phyloP scores from a whole-genome alignment of 2,113 vertebrate species.

The Dicaeum eximium region DNA sequence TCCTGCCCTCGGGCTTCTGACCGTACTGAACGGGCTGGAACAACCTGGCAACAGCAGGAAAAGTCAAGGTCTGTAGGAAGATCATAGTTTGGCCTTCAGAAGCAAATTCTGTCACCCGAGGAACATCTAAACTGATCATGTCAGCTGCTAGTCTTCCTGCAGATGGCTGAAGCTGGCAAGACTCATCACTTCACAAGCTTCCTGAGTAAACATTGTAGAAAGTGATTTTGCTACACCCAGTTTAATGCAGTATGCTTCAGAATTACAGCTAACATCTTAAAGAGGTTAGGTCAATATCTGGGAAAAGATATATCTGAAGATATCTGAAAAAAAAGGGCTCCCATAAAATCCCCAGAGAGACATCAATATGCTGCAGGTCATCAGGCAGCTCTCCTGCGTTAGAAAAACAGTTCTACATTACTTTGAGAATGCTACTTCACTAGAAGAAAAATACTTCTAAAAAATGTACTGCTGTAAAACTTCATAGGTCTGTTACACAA shows the following conservation, averaged over 20 bases:
- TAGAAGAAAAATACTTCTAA: neutral
- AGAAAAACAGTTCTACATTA: neutral
- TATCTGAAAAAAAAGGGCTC: neutral
- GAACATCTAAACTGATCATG: neutral
- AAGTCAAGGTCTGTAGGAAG: neutral
- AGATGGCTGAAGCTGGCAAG: neutral
- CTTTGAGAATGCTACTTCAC: neutral
- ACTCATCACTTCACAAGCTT: neutral
- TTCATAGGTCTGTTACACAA: neutral
- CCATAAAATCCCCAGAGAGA: neutral
- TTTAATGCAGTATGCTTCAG: neutral
- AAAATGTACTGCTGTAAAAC: neutral
- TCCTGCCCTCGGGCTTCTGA: slow-evolving; percentile 88
- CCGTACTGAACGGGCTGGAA: slow-evolving; percentile 90
- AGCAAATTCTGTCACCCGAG: neutral
- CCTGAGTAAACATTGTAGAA: neutral
- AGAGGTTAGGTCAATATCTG: neutral
- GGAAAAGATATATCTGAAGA: neutral
- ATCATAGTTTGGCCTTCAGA: neutral
- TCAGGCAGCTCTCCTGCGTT: neutral
- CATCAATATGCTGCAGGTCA: neutral
- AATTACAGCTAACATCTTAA: neutral
- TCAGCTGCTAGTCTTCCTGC: neutral
- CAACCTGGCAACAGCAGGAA: slow-evolving; percentile 66
- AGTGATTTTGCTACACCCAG: neutral